These are phyloP conservation scores for Branchipolynoe longqiensis DNA, from an alignment of 2,888 invertebrate genomes.

Conservation along the genomic window DNA sequence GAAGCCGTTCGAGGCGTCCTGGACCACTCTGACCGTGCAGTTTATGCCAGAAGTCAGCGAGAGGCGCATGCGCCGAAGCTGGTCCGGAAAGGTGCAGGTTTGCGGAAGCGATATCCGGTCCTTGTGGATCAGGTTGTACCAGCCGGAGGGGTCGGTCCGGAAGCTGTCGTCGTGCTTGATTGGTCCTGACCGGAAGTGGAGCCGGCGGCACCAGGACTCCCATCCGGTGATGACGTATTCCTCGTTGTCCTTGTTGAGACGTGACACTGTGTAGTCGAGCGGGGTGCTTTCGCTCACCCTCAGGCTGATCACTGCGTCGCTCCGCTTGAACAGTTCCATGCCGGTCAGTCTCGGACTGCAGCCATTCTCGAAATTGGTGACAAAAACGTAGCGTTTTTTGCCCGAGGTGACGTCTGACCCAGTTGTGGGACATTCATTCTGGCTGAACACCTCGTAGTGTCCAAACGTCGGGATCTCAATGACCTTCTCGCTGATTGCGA, in stretches of 20 bases:
- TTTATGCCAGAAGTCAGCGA: not conserved
- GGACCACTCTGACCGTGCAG: not conserved
- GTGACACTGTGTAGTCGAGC: conserved; percentile 7
- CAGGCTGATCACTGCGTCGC: conserved; percentile 44
- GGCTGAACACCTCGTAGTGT: not conserved
- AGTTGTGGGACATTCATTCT: not conserved
- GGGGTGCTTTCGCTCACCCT: conserved; percentile 3
- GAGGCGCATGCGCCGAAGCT: not conserved
- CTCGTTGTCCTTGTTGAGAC: not conserved
- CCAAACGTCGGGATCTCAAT: conserved; percentile 30
- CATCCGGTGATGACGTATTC: conserved; percentile 5
- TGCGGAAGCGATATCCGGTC: not conserved
- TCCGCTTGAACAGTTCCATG: conserved; percentile 24
- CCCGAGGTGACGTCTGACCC: conserved; percentile 16
- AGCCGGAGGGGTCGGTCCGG: conserved; percentile 3
- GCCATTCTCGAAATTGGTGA: conserved; percentile 37
- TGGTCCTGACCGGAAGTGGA: conserved; percentile 1
- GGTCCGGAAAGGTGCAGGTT: conserved; percentile 4
- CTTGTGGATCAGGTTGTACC: conserved; percentile 35
- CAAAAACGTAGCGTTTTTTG: conserved; percentile 23
- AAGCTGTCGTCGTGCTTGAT: conserved; percentile 22
- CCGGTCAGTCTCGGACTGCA: conserved; percentile 30
- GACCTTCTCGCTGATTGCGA: not conserved
- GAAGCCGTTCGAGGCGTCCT: not conserved
- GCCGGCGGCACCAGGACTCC: not conserved